These are phyloP conservation scores for Heliconius ismenius DNA, from an alignment of 2,888 invertebrate genomes.

Conservation along the genomic window DNA sequence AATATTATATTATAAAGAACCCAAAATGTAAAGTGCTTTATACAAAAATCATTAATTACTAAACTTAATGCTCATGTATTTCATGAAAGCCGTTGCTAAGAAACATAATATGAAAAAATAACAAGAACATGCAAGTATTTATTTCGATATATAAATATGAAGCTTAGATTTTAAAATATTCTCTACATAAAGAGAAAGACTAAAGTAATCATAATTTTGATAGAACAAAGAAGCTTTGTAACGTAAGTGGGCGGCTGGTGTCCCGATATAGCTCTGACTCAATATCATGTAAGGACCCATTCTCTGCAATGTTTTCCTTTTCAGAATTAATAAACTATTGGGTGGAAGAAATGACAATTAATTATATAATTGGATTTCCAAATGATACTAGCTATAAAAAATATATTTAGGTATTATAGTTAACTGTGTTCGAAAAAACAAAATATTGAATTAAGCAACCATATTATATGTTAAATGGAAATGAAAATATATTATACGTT, in stretches of 20 bases:
- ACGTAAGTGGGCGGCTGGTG: conserved; percentile 44
- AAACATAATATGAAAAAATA: background rate
- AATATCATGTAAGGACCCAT: conserved; percentile 48
- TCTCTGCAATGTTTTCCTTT: conserved; percentile 25
- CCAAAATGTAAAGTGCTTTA: background rate
- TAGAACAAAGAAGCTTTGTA: conserved; percentile 50
- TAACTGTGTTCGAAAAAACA: background rate
- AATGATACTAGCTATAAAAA: background rate
- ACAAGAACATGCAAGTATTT: background rate
- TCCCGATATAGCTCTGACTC: conserved; percentile 65
- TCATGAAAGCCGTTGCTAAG: conserved; percentile 8
- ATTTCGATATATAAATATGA: background rate
- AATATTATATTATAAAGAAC: background rate
- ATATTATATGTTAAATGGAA: no score
- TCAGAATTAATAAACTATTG: background rate
- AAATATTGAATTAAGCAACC: background rate
- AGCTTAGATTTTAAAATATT: no score
- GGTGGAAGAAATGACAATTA: background rate
- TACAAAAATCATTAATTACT: background rate
- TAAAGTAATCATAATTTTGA: conserved; percentile 31
- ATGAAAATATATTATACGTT: background rate
- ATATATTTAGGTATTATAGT: background rate
- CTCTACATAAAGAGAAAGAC: conserved; percentile 19
- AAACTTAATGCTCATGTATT: background rate
- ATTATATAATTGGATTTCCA: background rate